Base-by-base conservation (phyloP, 2,113 vertebrate species). In the Nyctereutes procyonoides region DNA sequence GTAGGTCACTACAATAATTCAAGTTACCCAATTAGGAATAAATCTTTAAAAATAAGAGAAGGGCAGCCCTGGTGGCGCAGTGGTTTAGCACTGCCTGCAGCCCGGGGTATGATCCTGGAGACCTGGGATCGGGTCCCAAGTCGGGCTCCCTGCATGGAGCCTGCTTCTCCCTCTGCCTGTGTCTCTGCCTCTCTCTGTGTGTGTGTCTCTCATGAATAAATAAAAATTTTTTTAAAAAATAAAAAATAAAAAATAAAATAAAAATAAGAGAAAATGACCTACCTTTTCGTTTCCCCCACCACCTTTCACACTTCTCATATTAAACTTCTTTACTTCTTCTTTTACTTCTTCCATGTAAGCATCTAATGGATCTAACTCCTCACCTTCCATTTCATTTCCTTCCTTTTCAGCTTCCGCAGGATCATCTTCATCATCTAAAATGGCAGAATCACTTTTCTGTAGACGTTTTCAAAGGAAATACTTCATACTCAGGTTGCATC, bases 261-360 rank as follows among this genome's bases (percentile, higher is more conserved):
- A 80, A 96, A 92, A 56, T 14, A 95, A 82, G 32, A 55, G 32
- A 95, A 63, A 96, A 92, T 48, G n/a, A 73, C 98, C 95, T 98
- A 99, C 99, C 99, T 99, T 99, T 98, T 99, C 99, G 71, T 99
- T 99, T 81, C 99, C 99, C 43, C 98, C 98, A 97, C 99, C 99
- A 97, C 99, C 99, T 98, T 99, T 99, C 96, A 99, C 99, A 93
- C 98, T 99, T 94, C 99, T 99, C 99, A 99, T 99, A 98, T 99
- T 99, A 98, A 99, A 99, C 97, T 99, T 99, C 98, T 99, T 99
- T 80, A 99, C 99, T 97, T 99, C 99, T 97, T 99, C 99, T 97
- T 99, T 99, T 65, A 99, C 99, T 99, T 99, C 99, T 98, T 99
- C 99, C 99, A 99, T 99, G 95, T 99, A 99, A 38, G 99, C 99